Percentiles rank a stretch among this genome's conserved stretches.
These are phyloP conservation scores for Dicranocentrus wangi DNA, from an alignment of 2,888 invertebrate species.

Conservation along the genomic window DNA sequence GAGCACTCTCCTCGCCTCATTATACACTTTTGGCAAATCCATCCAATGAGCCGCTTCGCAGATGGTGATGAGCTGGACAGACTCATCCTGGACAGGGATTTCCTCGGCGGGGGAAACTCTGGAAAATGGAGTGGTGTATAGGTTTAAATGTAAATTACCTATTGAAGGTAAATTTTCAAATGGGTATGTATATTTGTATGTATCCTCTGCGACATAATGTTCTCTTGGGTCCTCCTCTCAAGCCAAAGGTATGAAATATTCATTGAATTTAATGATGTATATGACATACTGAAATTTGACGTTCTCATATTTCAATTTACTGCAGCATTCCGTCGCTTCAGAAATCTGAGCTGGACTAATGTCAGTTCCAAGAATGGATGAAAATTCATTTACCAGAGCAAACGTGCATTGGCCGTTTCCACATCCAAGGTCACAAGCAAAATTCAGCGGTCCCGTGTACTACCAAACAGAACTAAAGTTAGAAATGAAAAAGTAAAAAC, in stretches of 20 bases:
- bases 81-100: slow-evolving; percentile 73
- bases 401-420: slow-evolving; percentile 76
- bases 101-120: slow-evolving; percentile 74
- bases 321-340: slow-evolving; percentile 73
- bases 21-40: slow-evolving; percentile 75
- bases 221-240: neutral
- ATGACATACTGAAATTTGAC: slow-evolving; percentile 73
- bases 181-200: neutral
- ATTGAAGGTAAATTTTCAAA: too few relatives aligned
- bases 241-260: neutral
- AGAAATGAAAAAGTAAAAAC: neutral
- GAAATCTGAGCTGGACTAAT: slow-evolving; percentile 75
- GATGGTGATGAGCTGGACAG: slow-evolving; percentile 75
- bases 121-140: neutral
- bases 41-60: slow-evolving; percentile 77
- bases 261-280: neutral
- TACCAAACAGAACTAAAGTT: slow-evolving; percentile 1
- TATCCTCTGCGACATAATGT: neutral
- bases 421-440: slow-evolving; percentile 77
- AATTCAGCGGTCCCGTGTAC: slow-evolving; percentile 43
- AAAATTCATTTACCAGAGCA: slow-evolving; percentile 75
- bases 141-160: too few relatives aligned
- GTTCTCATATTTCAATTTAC: slow-evolving; percentile 73
- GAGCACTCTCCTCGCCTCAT: slow-evolving; percentile 75
- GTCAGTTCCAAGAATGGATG: slow-evolving; percentile 75